Percentiles rank a stretch among this genome's conserved stretches.
These are phyloP conservation scores for Noctua pronuba DNA, from an alignment of 2,888 invertebrate genomes.

Conservation along the genomic window DNA sequence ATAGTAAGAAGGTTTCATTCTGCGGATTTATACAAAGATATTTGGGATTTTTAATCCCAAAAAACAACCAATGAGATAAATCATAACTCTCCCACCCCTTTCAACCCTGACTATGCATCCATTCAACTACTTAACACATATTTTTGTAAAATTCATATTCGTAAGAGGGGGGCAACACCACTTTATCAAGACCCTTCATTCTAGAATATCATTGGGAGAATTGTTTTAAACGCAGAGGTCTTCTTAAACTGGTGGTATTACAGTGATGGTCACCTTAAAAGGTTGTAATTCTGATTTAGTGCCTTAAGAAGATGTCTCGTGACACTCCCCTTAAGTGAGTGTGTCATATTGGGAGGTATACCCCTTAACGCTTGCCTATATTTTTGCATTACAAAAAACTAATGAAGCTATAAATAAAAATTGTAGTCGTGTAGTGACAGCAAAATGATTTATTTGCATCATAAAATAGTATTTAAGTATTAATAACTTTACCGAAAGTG, in stretches of 20 bases:
- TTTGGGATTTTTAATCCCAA: background rate
- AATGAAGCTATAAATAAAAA: conserved; percentile 61
- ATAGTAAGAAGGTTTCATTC: background rate
- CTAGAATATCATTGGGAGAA: background rate
- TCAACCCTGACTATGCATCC: conserved; percentile 79
- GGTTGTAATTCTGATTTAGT: conserved; percentile 82
- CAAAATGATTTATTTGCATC: conserved; percentile 32
- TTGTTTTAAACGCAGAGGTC: conserved; percentile 52
- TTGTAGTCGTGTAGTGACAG: conserved; percentile 23
- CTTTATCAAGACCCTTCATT: conserved; percentile 60
- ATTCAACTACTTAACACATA: conserved; percentile 72
- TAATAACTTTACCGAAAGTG: conserved; percentile 5
- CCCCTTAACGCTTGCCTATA: conserved; percentile 38
- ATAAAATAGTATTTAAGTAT: conserved; percentile 36
- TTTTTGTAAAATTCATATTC: conserved; percentile 74
- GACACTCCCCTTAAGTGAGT: conserved; percentile 69
- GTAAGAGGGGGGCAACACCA: conserved; percentile 73
- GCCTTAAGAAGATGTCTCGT: conserved; percentile 72
- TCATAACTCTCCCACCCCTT: conserved; percentile 67
- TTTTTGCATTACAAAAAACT: conserved; percentile 42
- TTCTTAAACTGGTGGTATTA: conserved; percentile 66
- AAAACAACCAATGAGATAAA: conserved; percentile 9
- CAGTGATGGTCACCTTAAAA: conserved; percentile 76
- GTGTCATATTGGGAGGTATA: conserved; percentile 44
- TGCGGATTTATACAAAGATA: background rate